Conservation (phyloP, 2,113 vertebrate genomes). For the Irena cyanogastra region DNA sequence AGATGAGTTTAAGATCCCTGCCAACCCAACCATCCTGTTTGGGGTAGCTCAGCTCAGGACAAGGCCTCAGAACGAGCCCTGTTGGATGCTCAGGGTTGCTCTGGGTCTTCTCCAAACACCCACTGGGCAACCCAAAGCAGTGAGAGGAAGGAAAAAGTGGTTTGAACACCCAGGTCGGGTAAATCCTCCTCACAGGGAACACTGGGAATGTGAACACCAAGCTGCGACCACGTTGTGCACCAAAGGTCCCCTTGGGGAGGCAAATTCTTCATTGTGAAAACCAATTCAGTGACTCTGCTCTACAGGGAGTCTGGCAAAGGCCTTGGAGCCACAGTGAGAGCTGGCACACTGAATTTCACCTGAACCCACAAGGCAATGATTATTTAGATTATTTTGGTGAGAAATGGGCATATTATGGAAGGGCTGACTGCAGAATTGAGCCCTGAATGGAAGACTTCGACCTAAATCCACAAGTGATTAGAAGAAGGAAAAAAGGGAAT, state of each 20-base stretch:
- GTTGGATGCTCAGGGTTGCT: background rate
- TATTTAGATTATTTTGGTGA: background rate
- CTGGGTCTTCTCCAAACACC: background rate
- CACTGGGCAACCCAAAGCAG: background rate
- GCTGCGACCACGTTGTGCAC: background rate
- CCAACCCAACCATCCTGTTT: background rate
- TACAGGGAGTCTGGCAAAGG: background rate
- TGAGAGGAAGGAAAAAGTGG: background rate
- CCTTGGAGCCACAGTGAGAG: background rate
- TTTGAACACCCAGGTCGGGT: background rate
- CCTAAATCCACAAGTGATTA: background rate
- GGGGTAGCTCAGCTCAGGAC: background rate
- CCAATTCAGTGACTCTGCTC: background rate
- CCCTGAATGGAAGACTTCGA: background rate
- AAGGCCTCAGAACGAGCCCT: background rate
- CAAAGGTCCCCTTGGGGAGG: background rate
- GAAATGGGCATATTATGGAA: background rate
- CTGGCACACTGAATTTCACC: background rate
- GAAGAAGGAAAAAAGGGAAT: background rate
- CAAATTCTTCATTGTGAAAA: background rate
- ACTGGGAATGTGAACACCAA: background rate
- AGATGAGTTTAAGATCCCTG: background rate
- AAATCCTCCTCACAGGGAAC: background rate
- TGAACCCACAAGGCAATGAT: accelerated
- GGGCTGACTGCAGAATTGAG: background rate